Percentiles rank a stretch among this genome's conserved stretches.
Evolutionary conservation across 2,797 vertebrate genomes (phyloP).

Genomic region (Falco biarmicus): DNA sequence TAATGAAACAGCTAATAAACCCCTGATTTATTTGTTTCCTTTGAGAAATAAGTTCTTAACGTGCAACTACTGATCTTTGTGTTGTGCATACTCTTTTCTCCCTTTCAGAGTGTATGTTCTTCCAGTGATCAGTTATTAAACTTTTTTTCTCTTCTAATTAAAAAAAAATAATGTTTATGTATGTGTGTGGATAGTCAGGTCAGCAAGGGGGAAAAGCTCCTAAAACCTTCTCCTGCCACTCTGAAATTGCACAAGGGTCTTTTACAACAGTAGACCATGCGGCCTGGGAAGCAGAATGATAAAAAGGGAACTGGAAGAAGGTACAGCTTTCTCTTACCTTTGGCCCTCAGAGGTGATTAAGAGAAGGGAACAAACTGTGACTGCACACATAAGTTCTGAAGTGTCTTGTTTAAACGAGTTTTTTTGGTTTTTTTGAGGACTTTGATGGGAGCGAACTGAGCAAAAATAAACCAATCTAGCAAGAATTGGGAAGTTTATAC

Average conservation of each 20-base stretch:
- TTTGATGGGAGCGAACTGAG: not conserved
- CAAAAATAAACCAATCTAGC: not conserved
- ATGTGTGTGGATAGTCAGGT: not conserved
- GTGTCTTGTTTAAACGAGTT: not conserved
- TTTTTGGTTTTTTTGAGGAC: not conserved
- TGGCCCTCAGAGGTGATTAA: not conserved
- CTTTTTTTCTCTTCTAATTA: slow-evolving; percentile 45
- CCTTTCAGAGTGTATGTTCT: slow-evolving; percentile 58
- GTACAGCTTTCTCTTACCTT: not conserved
- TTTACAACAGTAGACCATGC: not conserved
- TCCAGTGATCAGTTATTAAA: slow-evolving; percentile 20
- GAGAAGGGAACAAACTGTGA: not conserved
- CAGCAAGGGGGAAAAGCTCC: not conserved
- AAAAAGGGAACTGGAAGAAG: not conserved
- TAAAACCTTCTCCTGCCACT: not conserved
- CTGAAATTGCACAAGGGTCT: not conserved
- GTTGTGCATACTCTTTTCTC: slow-evolving; percentile 50
- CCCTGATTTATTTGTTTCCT: slow-evolving; percentile 73
- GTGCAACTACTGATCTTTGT: slow-evolving; percentile 65
- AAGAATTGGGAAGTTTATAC: not conserved
- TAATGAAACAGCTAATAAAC: slow-evolving; percentile 84
- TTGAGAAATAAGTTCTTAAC: slow-evolving; percentile 66
- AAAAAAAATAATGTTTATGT: not conserved
- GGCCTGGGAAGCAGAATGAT: not conserved
- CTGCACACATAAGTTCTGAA: not conserved